Conservation (phyloP, 2,888 invertebrate species). For the Labia minor region DNA sequence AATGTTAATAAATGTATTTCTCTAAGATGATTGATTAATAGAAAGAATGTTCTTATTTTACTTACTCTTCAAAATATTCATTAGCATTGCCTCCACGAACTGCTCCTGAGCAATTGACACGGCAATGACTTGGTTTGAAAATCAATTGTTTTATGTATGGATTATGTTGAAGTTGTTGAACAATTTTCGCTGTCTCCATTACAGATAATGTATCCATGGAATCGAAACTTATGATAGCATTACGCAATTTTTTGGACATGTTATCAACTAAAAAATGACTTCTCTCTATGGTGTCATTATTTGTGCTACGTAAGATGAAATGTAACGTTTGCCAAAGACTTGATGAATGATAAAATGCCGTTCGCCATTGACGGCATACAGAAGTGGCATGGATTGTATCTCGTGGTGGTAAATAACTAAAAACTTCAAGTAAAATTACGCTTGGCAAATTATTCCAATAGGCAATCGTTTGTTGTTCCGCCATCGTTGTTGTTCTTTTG, state of each 20-base stretch:
- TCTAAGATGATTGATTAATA: no score
- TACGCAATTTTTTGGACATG: slow-evolving; percentile 36
- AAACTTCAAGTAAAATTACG: slow-evolving; percentile 39
- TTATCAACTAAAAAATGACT: slow-evolving; percentile 34
- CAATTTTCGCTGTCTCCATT: slow-evolving; percentile 32
- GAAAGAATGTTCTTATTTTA: no score
- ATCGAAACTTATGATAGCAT: slow-evolving; percentile 37
- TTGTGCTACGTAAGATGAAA: slow-evolving; percentile 33
- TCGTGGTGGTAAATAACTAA: slow-evolving; percentile 40
- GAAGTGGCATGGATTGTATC: slow-evolving; percentile 44
- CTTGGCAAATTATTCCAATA: slow-evolving; percentile 38
- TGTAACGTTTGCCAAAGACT: slow-evolving; percentile 39
- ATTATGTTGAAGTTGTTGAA: slow-evolving; percentile 35
- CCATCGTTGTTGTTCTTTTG: slow-evolving; percentile 31
- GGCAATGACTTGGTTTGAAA: slow-evolving; percentile 34
- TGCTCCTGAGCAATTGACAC: slow-evolving; percentile 31
- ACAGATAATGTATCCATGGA: slow-evolving; percentile 31
- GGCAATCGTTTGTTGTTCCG: slow-evolving; percentile 31
- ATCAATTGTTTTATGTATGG: slow-evolving; percentile 35
- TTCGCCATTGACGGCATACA: slow-evolving; percentile 46
- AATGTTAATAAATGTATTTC: no score
- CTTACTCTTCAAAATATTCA: slow-evolving; percentile 25
- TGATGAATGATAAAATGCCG: slow-evolving; percentile 38
- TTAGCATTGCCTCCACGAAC: slow-evolving; percentile 25
- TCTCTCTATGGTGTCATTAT: slow-evolving; percentile 34